Conservation (phyloP, 2,113 vertebrate species). For the Menidia beryllina region DNA sequence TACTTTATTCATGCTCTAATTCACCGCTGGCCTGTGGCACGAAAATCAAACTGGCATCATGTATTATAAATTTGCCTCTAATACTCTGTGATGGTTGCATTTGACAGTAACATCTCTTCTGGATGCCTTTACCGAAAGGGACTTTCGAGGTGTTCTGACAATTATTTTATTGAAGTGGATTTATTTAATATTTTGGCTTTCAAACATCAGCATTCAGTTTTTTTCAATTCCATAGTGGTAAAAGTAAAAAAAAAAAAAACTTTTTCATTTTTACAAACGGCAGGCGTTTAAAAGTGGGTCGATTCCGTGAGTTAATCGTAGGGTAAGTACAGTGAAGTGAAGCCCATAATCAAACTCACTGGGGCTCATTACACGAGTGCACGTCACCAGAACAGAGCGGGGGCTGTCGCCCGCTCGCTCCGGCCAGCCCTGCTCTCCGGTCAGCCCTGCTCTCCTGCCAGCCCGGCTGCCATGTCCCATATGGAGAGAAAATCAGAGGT, state of each 20-base stretch:
- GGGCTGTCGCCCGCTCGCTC: slow-evolving; percentile 4
- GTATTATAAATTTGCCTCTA: slow-evolving; percentile 31
- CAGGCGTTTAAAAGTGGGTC: slow-evolving; percentile 56
- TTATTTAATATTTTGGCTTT: too few relatives aligned
- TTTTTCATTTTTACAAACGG: slow-evolving; percentile 25
- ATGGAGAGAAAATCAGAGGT: neutral
- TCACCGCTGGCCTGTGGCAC: slow-evolving; percentile 57
- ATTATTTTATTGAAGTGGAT: neutral
- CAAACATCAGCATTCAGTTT: slow-evolving; percentile 12
- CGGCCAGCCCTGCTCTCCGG: too few relatives aligned
- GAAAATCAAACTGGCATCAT: slow-evolving; percentile 33
- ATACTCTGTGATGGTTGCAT: slow-evolving; percentile 27
- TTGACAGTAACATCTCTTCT: neutral
- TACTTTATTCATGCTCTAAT: slow-evolving; percentile 66
- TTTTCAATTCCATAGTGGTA: too few relatives aligned
- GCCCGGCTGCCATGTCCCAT: neutral
- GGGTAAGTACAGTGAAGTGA: too few relatives aligned
- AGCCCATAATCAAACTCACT: slow-evolving; percentile 22
- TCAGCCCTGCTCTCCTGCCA: too few relatives aligned
- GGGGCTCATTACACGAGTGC: neutral
- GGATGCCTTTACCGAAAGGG: neutral
- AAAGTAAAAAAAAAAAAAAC: too few relatives aligned
- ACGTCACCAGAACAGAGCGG: neutral
- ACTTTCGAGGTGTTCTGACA: slow-evolving; percentile 13
- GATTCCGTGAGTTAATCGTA: slow-evolving; percentile 43